These are phyloP conservation scores for Scomberomorus guttatus DNA, from an alignment of 2,797 vertebrate species.

Conservation along the genomic window DNA sequence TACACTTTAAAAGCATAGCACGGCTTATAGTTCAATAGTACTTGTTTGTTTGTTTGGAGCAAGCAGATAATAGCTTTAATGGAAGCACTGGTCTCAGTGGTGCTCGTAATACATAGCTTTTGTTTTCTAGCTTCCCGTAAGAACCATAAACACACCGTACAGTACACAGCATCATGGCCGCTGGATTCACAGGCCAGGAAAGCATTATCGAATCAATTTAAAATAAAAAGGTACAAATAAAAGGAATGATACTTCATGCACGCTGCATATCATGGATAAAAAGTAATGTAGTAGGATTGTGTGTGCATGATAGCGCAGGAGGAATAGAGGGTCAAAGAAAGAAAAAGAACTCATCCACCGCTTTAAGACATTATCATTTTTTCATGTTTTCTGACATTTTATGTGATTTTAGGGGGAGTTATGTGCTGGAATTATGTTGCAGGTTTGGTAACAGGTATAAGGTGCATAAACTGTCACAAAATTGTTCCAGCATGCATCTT, in stretches of 20 bases:
- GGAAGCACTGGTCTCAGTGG: slow-evolving; percentile 21
- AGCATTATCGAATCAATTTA: slow-evolving; percentile 13
- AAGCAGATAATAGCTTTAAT: slow-evolving; percentile 46
- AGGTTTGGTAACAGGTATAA: too few species aligned
- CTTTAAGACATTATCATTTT: too few species aligned
- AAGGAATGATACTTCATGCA: not conserved
- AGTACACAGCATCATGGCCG: not conserved
- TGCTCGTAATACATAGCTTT: slow-evolving; percentile 37
- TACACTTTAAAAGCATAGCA: slow-evolving; percentile 18
- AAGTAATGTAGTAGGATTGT: not conserved
- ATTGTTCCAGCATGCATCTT: too few species aligned
- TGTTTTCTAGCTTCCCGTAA: slow-evolving; percentile 54
- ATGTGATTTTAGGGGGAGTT: too few species aligned
- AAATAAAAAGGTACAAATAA: not conserved
- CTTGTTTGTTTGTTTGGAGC: slow-evolving; percentile 11
- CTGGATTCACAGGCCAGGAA: not conserved
- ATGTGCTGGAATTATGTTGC: too few species aligned
- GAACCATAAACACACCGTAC: slow-evolving; percentile 16
- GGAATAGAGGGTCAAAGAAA: not conserved
- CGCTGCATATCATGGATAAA: not conserved
- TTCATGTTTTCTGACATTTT: too few species aligned
- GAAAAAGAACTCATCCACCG: not conserved
- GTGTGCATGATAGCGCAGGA: not conserved
- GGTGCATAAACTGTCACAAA: too few species aligned
- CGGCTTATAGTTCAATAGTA: not conserved